Percentiles rank a stretch among this genome's conserved stretches.
Conservation (phyloP, 2,797 vertebrate species). For the Acropternis orthonyx region DNA sequence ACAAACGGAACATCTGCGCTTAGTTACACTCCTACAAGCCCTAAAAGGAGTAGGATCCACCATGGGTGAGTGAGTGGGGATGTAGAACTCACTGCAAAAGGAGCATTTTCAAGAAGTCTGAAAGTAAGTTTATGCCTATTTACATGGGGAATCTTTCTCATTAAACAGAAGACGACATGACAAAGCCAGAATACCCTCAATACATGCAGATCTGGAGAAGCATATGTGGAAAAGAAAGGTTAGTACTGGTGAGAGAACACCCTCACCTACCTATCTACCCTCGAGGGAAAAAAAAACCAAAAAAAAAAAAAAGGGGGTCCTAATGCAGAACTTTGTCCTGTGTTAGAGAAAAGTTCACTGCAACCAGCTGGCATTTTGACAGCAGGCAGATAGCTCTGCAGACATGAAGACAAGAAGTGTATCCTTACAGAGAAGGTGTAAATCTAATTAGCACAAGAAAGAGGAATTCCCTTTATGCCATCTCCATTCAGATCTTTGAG, state of each 20-base stretch:
- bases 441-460: neutral
- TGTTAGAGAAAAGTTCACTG: neutral
- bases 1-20: neutral
- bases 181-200: neutral
- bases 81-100: neutral
- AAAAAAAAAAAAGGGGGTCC: neutral
- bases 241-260: neutral
- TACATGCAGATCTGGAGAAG: neutral
- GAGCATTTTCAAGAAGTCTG: neutral
- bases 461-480: neutral
- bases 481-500: neutral
- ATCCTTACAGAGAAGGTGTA: neutral
- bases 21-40: neutral
- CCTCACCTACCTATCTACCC: neutral
- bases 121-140: neutral
- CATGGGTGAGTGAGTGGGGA: neutral
- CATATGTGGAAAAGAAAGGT: neutral
- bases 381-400: slow-evolving; percentile 11
- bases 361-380: neutral
- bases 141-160: neutral
- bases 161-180: neutral
- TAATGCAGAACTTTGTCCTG: neutral
- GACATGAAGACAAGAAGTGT: neutral
- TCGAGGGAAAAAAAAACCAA: neutral
- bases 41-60: neutral